A percentile compares a stretch with the other conserved stretches of the same genome.
These are phyloP conservation scores for Parauchenoglanis punctatus DNA, from an alignment of 2,797 vertebrate genomes.

Conservation along the genomic window DNA sequence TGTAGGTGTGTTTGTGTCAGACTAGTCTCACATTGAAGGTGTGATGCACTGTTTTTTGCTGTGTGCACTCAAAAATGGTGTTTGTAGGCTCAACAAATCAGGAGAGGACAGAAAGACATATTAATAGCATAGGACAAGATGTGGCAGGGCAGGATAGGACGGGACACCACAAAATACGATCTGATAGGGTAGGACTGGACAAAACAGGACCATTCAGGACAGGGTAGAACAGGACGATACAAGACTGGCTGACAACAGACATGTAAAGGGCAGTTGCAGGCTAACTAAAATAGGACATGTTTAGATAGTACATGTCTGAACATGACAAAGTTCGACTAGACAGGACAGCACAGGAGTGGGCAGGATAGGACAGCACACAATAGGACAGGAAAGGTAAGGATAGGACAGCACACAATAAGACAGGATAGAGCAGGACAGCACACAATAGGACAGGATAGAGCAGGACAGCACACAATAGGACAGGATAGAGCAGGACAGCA, in stretches of 20 bases:
- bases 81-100: slow-evolving; percentile 11
- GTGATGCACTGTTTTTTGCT: slow-evolving; percentile 1
- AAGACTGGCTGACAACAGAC: neutral
- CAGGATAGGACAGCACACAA: neutral
- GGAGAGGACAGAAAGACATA: slow-evolving; percentile 4
- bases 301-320: neutral
- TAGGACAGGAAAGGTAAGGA: neutral
- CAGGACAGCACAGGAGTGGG: too few relatives aligned
- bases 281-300: neutral
- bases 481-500: neutral
- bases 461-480: neutral
- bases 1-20: slow-evolving; percentile 27
- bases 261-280: neutral
- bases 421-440: too few relatives aligned
- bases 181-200: neutral
- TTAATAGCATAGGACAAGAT: neutral
- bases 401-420: neutral
- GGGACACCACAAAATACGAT: too few relatives aligned
- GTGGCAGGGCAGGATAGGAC: neutral
- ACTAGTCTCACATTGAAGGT: neutral
- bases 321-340: neutral
- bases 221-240: neutral
- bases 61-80: neutral
- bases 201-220: neutral
- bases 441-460: neutral